These are phyloP conservation scores for Myanophis thanlyinensis DNA, from an alignment of 2,113 vertebrate genomes.

Conservation along the genomic window DNA sequence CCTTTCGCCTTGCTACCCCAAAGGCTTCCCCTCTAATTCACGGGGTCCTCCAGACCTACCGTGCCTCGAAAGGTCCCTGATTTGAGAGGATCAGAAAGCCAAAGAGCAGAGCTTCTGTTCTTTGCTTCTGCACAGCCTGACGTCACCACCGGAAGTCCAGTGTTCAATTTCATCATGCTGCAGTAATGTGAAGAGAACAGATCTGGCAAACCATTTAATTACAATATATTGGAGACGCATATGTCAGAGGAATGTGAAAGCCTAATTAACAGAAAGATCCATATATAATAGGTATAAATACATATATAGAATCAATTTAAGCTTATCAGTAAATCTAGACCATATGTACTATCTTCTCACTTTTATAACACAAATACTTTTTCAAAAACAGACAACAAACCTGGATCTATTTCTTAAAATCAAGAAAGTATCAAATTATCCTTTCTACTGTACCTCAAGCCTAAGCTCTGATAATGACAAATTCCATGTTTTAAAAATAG, in stretches of 20 bases:
- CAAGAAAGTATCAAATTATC: not conserved
- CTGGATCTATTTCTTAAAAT: not conserved
- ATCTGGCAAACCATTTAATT: not conserved
- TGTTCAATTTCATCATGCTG: not conserved
- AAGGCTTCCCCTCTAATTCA: too few relatives aligned
- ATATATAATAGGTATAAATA: not conserved
- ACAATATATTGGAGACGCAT: not conserved
- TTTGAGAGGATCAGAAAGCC: too few relatives aligned
- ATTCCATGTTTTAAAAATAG: not conserved
- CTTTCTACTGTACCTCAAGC: not conserved
- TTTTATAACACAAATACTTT: not conserved
- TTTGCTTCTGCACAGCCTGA: too few relatives aligned
- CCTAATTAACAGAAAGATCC: not conserved
- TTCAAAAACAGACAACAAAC: not conserved
- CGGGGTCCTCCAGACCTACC: too few relatives aligned
- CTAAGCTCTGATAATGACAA: not conserved
- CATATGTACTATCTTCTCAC: not conserved
- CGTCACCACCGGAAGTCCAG: too few relatives aligned
- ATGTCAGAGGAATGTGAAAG: not conserved
- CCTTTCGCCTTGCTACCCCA: too few relatives aligned
- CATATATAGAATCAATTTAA: not conserved
- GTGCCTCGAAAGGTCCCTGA: too few relatives aligned
- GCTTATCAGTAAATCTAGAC: not conserved
- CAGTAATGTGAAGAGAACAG: not conserved
- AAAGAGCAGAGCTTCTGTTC: too few relatives aligned